Evolutionary conservation across 2,797 vertebrate genomes (phyloP).

Genomic region (Rhadinocentrus ornatus): DNA sequence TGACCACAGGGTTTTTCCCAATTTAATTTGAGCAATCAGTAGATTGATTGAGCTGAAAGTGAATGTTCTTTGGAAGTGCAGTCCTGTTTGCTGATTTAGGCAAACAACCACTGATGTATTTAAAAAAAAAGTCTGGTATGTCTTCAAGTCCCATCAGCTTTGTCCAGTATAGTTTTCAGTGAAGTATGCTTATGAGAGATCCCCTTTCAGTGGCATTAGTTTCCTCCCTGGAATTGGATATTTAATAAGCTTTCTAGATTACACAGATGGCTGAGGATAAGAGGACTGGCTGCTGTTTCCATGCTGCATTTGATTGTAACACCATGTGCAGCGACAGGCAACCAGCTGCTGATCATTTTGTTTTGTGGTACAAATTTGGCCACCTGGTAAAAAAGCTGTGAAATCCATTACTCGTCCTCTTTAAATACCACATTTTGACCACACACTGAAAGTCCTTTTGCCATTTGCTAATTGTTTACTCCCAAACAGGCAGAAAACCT

Average conservation of each 20-base stretch:
- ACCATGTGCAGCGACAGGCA: constrained; percentile 29
- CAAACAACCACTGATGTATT: constrained; percentile 1
- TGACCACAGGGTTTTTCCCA: background rate
- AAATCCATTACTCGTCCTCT: constrained; percentile 1
- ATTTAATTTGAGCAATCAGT: constrained; percentile 30
- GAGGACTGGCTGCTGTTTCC: constrained; percentile 13
- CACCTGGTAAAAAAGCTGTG: constrained; percentile 16
- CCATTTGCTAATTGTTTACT: background rate
- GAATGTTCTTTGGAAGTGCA: constrained; percentile 9
- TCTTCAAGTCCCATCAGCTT: constrained; percentile 17
- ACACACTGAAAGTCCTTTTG: constrained; percentile 14
- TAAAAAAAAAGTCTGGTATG: constrained; percentile 4
- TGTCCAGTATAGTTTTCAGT: constrained; percentile 13
- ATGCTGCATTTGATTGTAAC: constrained; percentile 31
- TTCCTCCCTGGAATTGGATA: constrained; percentile 12
- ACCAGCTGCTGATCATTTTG: constrained; percentile 32
- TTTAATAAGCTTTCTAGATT: constrained; percentile 20
- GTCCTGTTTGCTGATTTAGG: constrained; percentile 16
- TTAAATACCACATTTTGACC: constrained; percentile 21
- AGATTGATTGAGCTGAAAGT: constrained; percentile 16
- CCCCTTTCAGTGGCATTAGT: constrained; percentile 1
- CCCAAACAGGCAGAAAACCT: no score
- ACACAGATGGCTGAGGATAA: constrained; percentile 10
- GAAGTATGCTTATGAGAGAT: background rate
- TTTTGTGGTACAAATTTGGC: constrained; percentile 27